Conservation (phyloP, 2,797 vertebrate genomes). For the Astyanax mexicanus region DNA sequence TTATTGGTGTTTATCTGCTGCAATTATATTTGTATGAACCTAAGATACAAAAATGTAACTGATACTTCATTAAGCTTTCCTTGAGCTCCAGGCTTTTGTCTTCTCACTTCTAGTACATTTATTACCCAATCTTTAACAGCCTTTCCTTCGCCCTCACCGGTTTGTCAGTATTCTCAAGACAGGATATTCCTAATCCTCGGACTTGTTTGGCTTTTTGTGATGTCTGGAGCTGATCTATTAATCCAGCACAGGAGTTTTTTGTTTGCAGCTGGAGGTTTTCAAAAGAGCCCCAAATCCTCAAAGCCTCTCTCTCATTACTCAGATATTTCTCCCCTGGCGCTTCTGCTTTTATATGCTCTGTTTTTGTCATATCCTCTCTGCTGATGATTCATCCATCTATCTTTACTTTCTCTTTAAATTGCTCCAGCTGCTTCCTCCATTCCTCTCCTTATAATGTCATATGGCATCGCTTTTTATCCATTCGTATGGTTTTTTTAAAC, state of each 20-base stretch:
- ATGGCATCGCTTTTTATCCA: not conserved
- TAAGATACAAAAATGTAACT: not conserved
- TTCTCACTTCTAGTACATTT: not conserved
- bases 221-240: conserved; percentile 25
- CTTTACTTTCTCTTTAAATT: conserved; percentile 29
- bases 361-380: conserved; percentile 24
- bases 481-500: conserved; percentile 13
- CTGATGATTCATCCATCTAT: conserved; percentile 32
- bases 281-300: conserved; percentile 17
- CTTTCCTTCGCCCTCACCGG: not conserved
- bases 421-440: conserved; percentile 11
- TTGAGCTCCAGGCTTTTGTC: not conserved
- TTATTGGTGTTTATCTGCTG: not conserved
- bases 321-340: not conserved
- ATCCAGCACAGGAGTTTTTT: not conserved
- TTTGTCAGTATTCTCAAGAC: conserved; percentile 3
- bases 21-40: not conserved
- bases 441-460: conserved; percentile 14
- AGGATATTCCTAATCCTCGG: conserved; percentile 4
- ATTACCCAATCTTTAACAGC: not conserved
- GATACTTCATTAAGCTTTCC: not conserved
- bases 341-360: conserved; percentile 18
- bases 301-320: conserved; percentile 28
- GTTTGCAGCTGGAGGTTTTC: conserved; percentile 8
- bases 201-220: conserved; percentile 17